Evolutionary conservation across 2,113 vertebrate genomes (phyloP), one percentile per base, ranked within the genome.

Genomic region (Urocolius indicus): DNA sequence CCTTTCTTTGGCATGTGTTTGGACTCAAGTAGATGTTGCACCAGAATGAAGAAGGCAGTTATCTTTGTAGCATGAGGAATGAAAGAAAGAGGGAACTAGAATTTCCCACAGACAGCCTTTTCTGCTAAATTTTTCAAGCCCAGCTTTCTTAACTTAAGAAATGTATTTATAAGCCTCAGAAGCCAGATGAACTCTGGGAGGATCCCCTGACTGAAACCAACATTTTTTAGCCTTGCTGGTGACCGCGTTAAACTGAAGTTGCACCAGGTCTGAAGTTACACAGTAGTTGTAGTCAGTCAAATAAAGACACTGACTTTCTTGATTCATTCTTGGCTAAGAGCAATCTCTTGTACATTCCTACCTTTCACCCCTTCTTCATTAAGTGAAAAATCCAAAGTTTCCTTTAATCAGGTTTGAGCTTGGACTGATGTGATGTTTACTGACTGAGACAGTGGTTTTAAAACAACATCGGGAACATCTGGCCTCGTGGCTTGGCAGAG

Each of bases 371-470:
- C 72, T 92, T 89, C 94, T 83, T 83, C 85, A 85, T 84, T 82
- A 94, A 87, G 92, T 89, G 84, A 80, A 66, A 94, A 95, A 96
- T 94, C 93, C 94, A n/a, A 92, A 97, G 93, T 87, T 91, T 94
- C 90, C 48, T n/a, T 94, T 94, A 83, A 93, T 86, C 75, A 94
- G 88, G 71, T 92, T 74, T 79, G 96, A 94, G 93, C 54, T 85
- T n/a, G 88, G 84, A 43, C 88, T 96, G 95, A 94, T 97, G 95
- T 96, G 96, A 79, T 58, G 48, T 66, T 94, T 94, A 87, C 92
- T 69, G 93, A 62, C 87, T 75, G 68, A 61, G 94, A 94, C 94
- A 54, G 83, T 94, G 92, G 87, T 88, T 87, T 86, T 43, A 90
- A 95, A 77, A 95, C 11, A 92, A 92, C 41, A 20, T 87, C 38